These are phyloP conservation scores for Heliothis subflexa DNA, from an alignment of 1,140 invertebrate genomes.

Conservation along the genomic window DNA sequence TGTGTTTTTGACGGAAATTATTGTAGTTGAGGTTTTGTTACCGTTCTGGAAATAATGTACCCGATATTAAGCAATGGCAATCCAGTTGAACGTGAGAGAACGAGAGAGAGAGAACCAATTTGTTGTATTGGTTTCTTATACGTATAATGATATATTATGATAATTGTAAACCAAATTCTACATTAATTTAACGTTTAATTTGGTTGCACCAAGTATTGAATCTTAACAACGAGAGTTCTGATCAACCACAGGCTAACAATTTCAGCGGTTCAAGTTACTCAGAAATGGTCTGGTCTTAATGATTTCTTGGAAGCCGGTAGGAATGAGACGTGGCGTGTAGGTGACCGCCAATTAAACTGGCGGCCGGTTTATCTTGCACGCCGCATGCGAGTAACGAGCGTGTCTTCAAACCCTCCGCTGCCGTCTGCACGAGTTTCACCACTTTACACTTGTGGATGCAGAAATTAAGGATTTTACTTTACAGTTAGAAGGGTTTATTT, in stretches of 20 bases:
- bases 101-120: no score
- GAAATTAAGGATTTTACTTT: slow-evolving; percentile 1
- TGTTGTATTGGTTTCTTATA: no score
- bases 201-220: no score
- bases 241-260: neutral
- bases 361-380: slow-evolving; percentile 60
- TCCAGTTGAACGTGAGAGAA: no score
- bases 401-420: slow-evolving; percentile 52
- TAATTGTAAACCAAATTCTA: neutral
- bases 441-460: neutral
- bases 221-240: neutral
- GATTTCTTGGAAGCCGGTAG: slow-evolving; percentile 26
- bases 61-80: no score
- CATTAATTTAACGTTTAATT: no score
- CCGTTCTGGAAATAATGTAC: no score
- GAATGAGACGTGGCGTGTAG: slow-evolving; percentile 48
- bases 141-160: no score
- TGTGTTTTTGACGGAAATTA: neutral
- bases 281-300: slow-evolving; percentile 1
- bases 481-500: no score
- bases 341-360: slow-evolving; percentile 71
- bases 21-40: no score
- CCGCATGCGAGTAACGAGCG: slow-evolving; percentile 65
- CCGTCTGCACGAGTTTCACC: neutral
- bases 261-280: slow-evolving; percentile 1